Evolutionary conservation across 2,888 invertebrate species (phyloP), one percentile per base, ranked within the genome.

Genomic region (Druceiella hillmani): DNA sequence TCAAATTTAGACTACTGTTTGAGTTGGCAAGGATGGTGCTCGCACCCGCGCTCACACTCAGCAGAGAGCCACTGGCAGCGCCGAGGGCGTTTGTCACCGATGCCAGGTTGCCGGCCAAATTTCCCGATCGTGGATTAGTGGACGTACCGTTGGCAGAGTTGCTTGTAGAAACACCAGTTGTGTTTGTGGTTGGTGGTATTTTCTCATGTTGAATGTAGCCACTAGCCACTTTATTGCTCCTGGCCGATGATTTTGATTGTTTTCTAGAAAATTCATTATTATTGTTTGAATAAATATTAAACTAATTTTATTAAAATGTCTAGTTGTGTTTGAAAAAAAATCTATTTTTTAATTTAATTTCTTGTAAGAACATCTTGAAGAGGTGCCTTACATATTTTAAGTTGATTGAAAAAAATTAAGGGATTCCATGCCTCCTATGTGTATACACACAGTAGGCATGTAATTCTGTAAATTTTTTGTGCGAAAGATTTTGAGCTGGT

Each of bases 1-100:
- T 14, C 56, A 56, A 10, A 59, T 74, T 62, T 42, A 70, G 54
- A 48, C 67, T 68, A 53, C 61, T 62, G 46, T 56, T 62, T 33
- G 69, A 68, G 41, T 76, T 75, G 11, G 76, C 79, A 26, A 81
- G 63, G 38, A 79, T 79, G 29, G 75, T 75, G 47, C 76, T 74
- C 36, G 76, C 75, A 28, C 76, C 76, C 5, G 75, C 72, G 13
- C 73, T 74, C 41, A 76, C 67, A 50, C 74, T 75, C 50, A 72
- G 69, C 52, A 73, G 59, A 2, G 76, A 73, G 33, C 74, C 74
- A 9, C 64, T 53, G 50, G 48, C 17, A 27, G 33, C 25, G n/a
- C 28, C 33, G 16, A 9, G 36, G 13, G 40, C 36, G 3, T 6
- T 27, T 13, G 28, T 27, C 17, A 41, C 16, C 7, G 45, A 38